Percentiles rank a stretch among this genome's conserved stretches.
phyloP scores from a whole-genome alignment of 2,113 vertebrate species.

The Helogale parvula region DNA sequence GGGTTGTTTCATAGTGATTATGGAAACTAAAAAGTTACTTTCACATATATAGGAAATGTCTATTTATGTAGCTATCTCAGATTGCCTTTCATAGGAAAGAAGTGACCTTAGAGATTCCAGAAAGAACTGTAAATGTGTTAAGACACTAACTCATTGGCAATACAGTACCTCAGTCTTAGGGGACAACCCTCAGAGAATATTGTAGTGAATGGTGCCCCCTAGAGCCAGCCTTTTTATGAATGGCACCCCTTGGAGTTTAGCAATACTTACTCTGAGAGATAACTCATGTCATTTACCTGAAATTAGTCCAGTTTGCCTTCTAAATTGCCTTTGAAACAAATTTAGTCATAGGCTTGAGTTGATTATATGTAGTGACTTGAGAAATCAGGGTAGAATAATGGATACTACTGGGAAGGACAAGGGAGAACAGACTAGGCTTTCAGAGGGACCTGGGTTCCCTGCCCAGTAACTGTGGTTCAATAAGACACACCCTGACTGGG shows the following conservation, averaged over 20 bases:
- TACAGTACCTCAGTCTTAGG: background rate
- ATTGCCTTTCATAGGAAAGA: background rate
- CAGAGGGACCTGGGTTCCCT: background rate
- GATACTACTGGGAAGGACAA: background rate
- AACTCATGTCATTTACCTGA: background rate
- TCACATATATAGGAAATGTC: background rate
- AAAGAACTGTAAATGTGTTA: background rate
- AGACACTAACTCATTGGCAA: background rate
- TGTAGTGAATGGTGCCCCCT: background rate
- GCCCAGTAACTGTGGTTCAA: background rate
- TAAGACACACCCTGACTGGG: constrained; percentile 24
- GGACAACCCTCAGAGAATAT: background rate
- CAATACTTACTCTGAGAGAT: background rate
- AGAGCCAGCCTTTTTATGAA: background rate
- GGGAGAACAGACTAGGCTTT: background rate
- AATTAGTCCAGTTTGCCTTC: background rate
- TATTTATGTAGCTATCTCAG: background rate
- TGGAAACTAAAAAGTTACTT: background rate
- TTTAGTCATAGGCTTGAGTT: background rate
- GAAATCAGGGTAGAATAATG: background rate
- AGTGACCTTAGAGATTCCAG: background rate
- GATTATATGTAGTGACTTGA: background rate
- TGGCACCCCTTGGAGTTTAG: background rate
- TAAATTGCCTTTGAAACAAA: constrained; percentile 15
- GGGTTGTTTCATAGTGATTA: background rate